A percentile compares a stretch with the other conserved stretches of the same genome.
Evolutionary conservation across 2,797 vertebrate species (phyloP).

Genomic region (Hippopotamyrus pictus): DNA sequence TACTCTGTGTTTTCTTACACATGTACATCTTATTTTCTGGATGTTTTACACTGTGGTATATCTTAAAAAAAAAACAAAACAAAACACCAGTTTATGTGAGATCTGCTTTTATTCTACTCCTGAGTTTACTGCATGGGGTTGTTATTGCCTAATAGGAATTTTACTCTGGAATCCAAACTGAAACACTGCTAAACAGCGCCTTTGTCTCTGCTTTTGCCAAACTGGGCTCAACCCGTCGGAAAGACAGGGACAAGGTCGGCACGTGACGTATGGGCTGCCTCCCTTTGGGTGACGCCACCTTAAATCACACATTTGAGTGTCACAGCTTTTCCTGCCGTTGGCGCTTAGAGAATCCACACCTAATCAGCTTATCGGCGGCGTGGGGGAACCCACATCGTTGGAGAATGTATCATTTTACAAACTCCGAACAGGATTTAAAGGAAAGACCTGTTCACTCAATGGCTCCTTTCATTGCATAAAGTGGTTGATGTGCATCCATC

Average conservation of each 20-base stretch:
- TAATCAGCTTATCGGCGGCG: slow-evolving; percentile 54
- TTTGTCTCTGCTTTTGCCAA: not conserved
- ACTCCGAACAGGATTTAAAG: slow-evolving; percentile 48
- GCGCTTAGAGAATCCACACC: slow-evolving; percentile 33
- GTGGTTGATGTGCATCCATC: slow-evolving; percentile 47
- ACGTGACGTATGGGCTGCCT: not conserved
- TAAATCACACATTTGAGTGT: slow-evolving; percentile 9
- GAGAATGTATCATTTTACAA: slow-evolving; percentile 55
- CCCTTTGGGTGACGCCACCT: not conserved
- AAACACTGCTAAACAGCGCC: not conserved
- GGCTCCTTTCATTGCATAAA: slow-evolving; percentile 55
- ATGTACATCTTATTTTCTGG: not conserved
- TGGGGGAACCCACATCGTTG: slow-evolving; percentile 50
- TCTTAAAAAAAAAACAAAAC: not conserved
- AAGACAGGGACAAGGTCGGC: not conserved
- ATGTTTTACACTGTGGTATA: not conserved
- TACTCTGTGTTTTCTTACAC: not conserved
- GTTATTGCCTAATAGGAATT: not conserved
- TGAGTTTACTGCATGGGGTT: not conserved
- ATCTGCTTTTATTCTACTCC: not conserved
- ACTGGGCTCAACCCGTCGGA: not conserved
- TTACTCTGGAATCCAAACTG: not conserved
- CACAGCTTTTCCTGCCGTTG: slow-evolving; percentile 36
- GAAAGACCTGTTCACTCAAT: slow-evolving; percentile 54
- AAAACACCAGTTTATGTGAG: not conserved